These are phyloP conservation scores for Pycnomerus fuliginosus DNA, from an alignment of 2,888 invertebrate genomes.

Conservation along the genomic window DNA sequence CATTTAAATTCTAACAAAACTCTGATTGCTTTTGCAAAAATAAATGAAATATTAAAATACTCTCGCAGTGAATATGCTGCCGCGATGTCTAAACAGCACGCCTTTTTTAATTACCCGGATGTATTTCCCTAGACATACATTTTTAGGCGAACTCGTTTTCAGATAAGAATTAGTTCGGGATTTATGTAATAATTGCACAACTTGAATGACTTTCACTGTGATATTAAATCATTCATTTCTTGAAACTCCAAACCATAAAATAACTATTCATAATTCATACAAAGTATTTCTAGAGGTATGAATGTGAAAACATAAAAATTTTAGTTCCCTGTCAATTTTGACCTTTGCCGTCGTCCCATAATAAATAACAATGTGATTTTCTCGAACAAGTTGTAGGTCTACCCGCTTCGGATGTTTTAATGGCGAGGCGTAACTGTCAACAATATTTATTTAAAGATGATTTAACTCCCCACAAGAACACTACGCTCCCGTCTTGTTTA, in stretches of 20 bases:
- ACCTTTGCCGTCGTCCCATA: conserved; percentile 33
- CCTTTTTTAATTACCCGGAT: conserved; percentile 47
- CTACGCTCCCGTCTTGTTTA: conserved; percentile 16
- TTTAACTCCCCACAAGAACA: conserved; percentile 38
- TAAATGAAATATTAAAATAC: conserved; percentile 30
- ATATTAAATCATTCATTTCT: too few species aligned
- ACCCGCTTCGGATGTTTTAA: conserved; percentile 44
- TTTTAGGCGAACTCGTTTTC: conserved; percentile 46
- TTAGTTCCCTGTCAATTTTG: conserved; percentile 33
- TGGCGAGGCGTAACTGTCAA: conserved; percentile 51
- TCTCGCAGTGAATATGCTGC: conserved; percentile 1
- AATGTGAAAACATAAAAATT: conserved; percentile 22
- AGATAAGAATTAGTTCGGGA: conserved; percentile 45
- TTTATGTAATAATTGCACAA: too few species aligned
- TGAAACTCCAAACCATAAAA: too few species aligned
- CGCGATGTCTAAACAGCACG: too few species aligned
- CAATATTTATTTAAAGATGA: conserved; percentile 53
- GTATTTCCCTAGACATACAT: conserved; percentile 46
- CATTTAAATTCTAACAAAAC: conserved; percentile 37
- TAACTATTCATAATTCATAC: too few species aligned
- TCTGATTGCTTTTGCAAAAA: conserved; percentile 40
- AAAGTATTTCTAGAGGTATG: too few species aligned
- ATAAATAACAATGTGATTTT: conserved; percentile 49
- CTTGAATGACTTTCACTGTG: too few species aligned
- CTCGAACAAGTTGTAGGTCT: conserved; percentile 45